Evolutionary conservation across 2,888 invertebrate genomes (phyloP).

Genomic region (Crepidodera aurea): DNA sequence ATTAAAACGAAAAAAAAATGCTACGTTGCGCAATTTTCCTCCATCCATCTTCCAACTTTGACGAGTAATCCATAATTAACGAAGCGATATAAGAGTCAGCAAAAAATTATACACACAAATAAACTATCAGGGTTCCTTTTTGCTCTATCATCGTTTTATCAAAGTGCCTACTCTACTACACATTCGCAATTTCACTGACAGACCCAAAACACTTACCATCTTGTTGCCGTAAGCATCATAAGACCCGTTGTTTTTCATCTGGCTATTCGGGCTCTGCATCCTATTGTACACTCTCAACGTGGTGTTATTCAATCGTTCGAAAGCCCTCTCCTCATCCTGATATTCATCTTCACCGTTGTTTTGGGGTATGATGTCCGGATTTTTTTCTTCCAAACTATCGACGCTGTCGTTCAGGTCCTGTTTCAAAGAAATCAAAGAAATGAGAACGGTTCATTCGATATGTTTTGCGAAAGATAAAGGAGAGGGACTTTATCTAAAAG

Average conservation of each 20-base stretch:
- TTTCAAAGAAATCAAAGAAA: neutral
- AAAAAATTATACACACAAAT: too few relatives aligned
- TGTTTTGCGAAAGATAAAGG: neutral
- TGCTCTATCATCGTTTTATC: neutral
- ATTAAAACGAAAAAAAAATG: too few relatives aligned
- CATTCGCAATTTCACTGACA: neutral
- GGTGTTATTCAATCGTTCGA: slow-evolving; percentile 64
- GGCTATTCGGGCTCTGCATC: slow-evolving; percentile 57
- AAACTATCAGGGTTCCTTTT: too few relatives aligned
- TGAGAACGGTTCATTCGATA: slow-evolving; percentile 4
- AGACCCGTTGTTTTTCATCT: slow-evolving; percentile 57
- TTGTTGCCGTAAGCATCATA: slow-evolving; percentile 57
- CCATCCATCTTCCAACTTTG: too few relatives aligned
- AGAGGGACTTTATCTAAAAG: too few relatives aligned
- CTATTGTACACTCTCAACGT: slow-evolving; percentile 59
- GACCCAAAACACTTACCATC: slow-evolving; percentile 50
- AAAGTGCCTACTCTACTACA: neutral
- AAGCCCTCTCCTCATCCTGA: slow-evolving; percentile 65
- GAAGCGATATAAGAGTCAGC: too few relatives aligned
- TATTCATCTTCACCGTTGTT: slow-evolving; percentile 65
- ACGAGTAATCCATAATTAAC: too few relatives aligned
- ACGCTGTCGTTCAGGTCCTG: slow-evolving; percentile 62
- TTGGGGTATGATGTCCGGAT: slow-evolving; percentile 68
- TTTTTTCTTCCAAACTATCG: slow-evolving; percentile 66
- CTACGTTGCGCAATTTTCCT: too few relatives aligned